A percentile compares a stretch with the other conserved stretches of the same genome.
Evolutionary conservation across 2,797 vertebrate species (phyloP).

Genomic region (Poecilia gillii): DNA sequence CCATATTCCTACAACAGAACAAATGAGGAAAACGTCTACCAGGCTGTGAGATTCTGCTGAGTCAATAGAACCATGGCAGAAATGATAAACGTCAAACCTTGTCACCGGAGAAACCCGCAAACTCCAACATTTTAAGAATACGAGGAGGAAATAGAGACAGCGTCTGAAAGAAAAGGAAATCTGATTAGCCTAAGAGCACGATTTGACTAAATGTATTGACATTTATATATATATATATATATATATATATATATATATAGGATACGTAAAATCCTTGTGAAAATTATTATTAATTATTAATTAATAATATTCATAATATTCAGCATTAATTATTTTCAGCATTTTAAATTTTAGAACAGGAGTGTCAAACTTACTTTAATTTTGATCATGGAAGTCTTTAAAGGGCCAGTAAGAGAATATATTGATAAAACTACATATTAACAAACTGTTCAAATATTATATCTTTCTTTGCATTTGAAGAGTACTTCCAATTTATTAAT

Average conservation of each 20-base stretch:
- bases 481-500: no score
- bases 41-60: not conserved
- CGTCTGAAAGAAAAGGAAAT: constrained; percentile 63
- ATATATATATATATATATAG: no score
- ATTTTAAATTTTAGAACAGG: not conserved
- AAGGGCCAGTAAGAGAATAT: no score
- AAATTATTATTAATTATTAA: no score
- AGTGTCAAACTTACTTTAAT: no score
- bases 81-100: constrained; percentile 72
- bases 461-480: no score
- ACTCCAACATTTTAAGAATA: constrained; percentile 86
- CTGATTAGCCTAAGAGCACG: constrained; percentile 5
- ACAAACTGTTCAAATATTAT: no score
- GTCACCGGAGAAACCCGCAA: constrained; percentile 88
- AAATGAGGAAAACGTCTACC: not conserved
- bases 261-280: not conserved
- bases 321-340: not conserved
- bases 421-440: no score
- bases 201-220: not conserved
- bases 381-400: no score
- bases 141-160: constrained; percentile 85
- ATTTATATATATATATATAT: not conserved
- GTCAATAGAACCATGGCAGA: not conserved
- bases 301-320: no score
- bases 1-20: constrained; percentile 80